Base-by-base conservation (phyloP, 2,888 invertebrate species). In the Quadroppia sp. region DNA sequence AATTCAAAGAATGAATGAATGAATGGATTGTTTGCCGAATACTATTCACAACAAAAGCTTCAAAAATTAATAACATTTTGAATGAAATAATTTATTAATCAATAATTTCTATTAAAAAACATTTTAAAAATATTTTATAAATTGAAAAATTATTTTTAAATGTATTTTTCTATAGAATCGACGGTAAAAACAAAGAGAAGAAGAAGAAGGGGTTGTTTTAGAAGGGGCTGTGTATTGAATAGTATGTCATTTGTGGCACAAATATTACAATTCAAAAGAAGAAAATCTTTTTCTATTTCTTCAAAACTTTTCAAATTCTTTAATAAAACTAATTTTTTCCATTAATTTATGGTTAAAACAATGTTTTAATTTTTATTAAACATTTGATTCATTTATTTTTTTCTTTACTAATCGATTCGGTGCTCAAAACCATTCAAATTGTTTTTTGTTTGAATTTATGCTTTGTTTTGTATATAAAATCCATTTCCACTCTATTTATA, bases 141-240 rank as follows among this genome's bases (percentile, higher is more conserved):
- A 13, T 11, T 53, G 23, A 53, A 20, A 25, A 53, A 53, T 23
- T 1, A 11, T 23, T 23, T n/a, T 53, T 23, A 53, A 20, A 53
- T 11, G 20, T 20, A 50, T 50, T 50, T 50, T 20, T n/a, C 50
- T 17, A 50, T 20, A 53, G 20, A 42, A 53, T 40, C 25, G 92
- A 92, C 82, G 91, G 91, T 80, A 91, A 91, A 85, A 91, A 91
- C 74, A 79, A 79, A 84, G 91, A 91, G 86, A 89, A 87, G 82
- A 92, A 92, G 87, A 92, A 92, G 79, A 82, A 82, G 86, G 91
- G 91, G 83, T 88, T 92, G 85, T 92, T 92, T 85, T 91, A 90
- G 36, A 15, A 32, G 23, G 64, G n/a, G 28, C n/a, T 64, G 36
- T 25, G 23, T 48, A n/a, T n/a, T 48, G n/a, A n/a, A 23, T 32